phyloP scores from a whole-genome alignment of 2,888 invertebrate genomes.

The Andrena bicolor region DNA sequence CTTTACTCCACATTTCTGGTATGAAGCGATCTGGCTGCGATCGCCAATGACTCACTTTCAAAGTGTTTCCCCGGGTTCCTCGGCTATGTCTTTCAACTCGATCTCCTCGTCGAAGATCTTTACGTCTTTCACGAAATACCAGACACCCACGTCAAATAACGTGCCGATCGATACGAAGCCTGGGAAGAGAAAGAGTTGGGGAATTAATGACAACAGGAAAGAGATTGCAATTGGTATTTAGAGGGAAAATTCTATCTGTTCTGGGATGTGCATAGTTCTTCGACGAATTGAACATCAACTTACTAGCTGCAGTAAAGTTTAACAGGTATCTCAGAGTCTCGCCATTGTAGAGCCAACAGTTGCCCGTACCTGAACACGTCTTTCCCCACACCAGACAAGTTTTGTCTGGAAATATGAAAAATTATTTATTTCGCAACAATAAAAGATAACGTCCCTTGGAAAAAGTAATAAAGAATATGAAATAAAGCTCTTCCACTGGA shows the following conservation, averaged over 20 bases:
- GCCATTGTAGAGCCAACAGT: slow-evolving; percentile 91
- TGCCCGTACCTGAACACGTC: slow-evolving; percentile 89
- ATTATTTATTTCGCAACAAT: background rate
- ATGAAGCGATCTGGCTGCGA: slow-evolving; percentile 42
- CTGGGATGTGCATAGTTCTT: too few relatives aligned
- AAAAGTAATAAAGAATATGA: too few relatives aligned
- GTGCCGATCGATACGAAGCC: slow-evolving; percentile 88
- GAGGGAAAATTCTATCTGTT: background rate
- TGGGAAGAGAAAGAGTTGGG: slow-evolving; percentile 32
- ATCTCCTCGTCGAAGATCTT: slow-evolving; percentile 90
- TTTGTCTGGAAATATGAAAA: slow-evolving; percentile 85
- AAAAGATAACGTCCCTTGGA: background rate
- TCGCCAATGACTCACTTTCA: slow-evolving; percentile 60
- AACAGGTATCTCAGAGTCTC: slow-evolving; percentile 88
- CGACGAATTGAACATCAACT: slow-evolving; percentile 62
- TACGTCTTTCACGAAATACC: slow-evolving; percentile 90
- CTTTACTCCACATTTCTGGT: slow-evolving; percentile 38
- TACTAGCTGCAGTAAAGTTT: slow-evolving; percentile 88
- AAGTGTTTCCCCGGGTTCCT: slow-evolving; percentile 80
- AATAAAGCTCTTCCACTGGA: too few relatives aligned
- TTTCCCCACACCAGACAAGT: slow-evolving; percentile 91
- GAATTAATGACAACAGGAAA: background rate
- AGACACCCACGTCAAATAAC: slow-evolving; percentile 89
- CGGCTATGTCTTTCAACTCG: slow-evolving; percentile 84
- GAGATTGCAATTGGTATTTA: background rate